Evolutionary conservation across 2,113 vertebrate species (phyloP).

Genomic region (Connochaetes taurinus): DNA sequence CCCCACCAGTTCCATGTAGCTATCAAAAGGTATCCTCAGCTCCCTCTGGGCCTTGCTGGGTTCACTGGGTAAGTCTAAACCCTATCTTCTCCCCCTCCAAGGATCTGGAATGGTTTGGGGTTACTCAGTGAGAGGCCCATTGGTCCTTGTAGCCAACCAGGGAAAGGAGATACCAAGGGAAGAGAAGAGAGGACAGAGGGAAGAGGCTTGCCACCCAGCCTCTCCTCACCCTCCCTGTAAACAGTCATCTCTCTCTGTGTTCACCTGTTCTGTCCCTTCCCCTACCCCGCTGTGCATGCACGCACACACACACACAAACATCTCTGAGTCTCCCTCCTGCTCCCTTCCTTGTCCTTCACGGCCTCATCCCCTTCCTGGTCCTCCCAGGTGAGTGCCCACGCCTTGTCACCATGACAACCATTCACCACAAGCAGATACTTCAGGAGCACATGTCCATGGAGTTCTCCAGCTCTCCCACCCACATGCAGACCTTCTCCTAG

Average conservation of each 20-base stretch:
- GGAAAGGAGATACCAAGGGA: background rate
- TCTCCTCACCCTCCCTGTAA: background rate
- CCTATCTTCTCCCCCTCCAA: background rate
- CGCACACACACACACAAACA: background rate
- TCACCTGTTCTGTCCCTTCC: no score
- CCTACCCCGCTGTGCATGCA: background rate
- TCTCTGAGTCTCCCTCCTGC: background rate
- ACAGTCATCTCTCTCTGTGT: background rate
- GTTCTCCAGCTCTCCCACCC: slow-evolving; percentile 62
- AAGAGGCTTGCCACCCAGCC: background rate
- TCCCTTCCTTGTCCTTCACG: background rate
- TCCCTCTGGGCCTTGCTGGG: background rate
- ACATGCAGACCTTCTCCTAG: slow-evolving; percentile 53
- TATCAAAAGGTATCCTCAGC: background rate
- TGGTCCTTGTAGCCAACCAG: background rate
- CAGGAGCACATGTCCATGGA: slow-evolving; percentile 45
- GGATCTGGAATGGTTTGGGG: background rate
- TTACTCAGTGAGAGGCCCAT: background rate
- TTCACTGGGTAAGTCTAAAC: background rate
- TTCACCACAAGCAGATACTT: slow-evolving; percentile 47
- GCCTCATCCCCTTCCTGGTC: background rate
- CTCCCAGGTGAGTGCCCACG: slow-evolving; percentile 58
- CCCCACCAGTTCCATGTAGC: background rate
- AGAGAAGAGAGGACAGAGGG: background rate
- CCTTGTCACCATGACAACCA: slow-evolving; percentile 58